Percentiles rank a stretch among this genome's conserved stretches.
Evolutionary conservation across 2,113 vertebrate species (phyloP).

Genomic region (Hippocampus guttulatus): DNA sequence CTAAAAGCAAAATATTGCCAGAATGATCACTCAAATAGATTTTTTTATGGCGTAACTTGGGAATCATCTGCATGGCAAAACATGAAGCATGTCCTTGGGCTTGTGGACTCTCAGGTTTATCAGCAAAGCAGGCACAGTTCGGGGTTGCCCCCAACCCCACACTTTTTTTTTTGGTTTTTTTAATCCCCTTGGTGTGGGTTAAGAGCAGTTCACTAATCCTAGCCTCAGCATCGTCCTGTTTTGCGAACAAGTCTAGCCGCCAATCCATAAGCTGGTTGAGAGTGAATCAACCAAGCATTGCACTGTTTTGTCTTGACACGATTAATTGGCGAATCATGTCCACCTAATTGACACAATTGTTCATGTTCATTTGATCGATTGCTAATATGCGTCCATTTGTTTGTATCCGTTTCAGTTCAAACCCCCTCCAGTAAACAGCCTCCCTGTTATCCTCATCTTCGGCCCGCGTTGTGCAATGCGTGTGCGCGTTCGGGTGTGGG

Average conservation of each 20-base stretch:
- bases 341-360: neutral
- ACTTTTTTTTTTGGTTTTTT: neutral
- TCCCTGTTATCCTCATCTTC: neutral
- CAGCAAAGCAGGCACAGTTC: neutral
- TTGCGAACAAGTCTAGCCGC: neutral
- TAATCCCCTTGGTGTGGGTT: neutral
- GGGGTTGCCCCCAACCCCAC: neutral
- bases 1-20: neutral
- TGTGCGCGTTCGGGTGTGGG: neutral
- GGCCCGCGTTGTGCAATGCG: no score
- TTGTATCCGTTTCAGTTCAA: slow-evolving; percentile 12
- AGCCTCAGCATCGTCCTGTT: neutral
- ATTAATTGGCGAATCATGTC: neutral
- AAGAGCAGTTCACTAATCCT: neutral
- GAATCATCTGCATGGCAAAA: neutral
- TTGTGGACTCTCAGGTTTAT: neutral
- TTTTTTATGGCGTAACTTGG: neutral
- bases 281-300: neutral
- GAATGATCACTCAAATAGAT: neutral
- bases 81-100: neutral
- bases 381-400: neutral
- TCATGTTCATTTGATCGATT: no score
- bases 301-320: neutral
- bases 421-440: neutral
- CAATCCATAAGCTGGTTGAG: neutral